These are phyloP conservation scores for Channa maculata DNA, from an alignment of 2,113 vertebrate genomes.

Conservation along the genomic window DNA sequence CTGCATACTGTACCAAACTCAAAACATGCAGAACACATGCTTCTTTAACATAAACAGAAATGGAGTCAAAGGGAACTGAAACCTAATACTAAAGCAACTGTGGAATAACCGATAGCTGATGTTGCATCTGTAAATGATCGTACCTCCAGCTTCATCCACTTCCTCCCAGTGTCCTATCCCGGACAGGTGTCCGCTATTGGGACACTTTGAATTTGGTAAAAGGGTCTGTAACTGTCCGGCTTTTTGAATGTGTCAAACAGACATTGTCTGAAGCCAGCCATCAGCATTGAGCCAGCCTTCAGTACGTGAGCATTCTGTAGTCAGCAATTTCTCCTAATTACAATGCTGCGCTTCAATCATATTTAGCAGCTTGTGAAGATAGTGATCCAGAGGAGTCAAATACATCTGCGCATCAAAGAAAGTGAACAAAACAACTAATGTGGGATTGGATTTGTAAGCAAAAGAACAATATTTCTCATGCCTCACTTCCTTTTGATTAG, in stretches of 20 bases:
- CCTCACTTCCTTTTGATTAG: constrained; percentile 53
- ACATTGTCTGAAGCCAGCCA: constrained; percentile 32
- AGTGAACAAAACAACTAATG: constrained; percentile 38
- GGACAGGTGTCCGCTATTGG: neutral
- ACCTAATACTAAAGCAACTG: constrained; percentile 29
- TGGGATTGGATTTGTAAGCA: constrained; percentile 56
- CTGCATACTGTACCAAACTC: constrained; percentile 29
- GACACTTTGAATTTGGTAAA: constrained; percentile 6
- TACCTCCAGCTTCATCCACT: constrained; percentile 46
- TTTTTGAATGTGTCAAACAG: constrained; percentile 42
- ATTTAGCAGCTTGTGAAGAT: constrained; percentile 44
- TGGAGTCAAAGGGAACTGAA: constrained; percentile 43
- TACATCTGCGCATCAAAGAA: constrained; percentile 63
- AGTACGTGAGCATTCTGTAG: constrained; percentile 8
- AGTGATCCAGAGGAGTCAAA: constrained; percentile 55
- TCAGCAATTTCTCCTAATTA: constrained; percentile 71
- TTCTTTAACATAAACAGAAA: constrained; percentile 61
- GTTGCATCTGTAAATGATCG: constrained; percentile 32
- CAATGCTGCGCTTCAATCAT: constrained; percentile 54
- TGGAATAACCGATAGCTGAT: constrained; percentile 37
- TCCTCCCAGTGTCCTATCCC: constrained; percentile 33
- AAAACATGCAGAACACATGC: constrained; percentile 34
- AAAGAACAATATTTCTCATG: constrained; percentile 40
- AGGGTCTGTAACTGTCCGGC: neutral
- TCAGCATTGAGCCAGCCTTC: neutral